Evolutionary conservation across 1,140 invertebrate genomes (phyloP), one percentile per base, ranked within the genome.

Genomic region (Triops cancriformis): DNA sequence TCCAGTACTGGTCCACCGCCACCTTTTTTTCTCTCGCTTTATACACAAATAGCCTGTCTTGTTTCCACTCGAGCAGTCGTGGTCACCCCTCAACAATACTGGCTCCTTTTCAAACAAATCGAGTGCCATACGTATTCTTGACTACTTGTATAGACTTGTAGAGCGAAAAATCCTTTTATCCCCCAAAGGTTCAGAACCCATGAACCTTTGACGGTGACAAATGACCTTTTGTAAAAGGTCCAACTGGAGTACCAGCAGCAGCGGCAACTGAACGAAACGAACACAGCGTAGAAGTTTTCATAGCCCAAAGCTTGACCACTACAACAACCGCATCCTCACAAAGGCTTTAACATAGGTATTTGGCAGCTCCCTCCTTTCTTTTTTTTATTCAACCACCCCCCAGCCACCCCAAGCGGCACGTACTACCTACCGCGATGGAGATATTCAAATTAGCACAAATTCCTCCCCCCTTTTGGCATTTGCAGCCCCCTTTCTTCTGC

Each of bases 1-100:
- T 64, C 23, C 51, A 23, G 14, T 64, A 64, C 18, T 64, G 14
- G 6, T 23, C 14, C 51, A 10, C 14, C 14, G 51, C 51, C 23
- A 23, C 51, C 5, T 9, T 64, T 64, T 18, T 23, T 64, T 23
- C 9, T 64, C 23, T 64, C 23, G 6, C 23, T 23, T 5, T 5
- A 5, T n/a, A 64, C 51, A 64, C 51, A 64, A 23, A 64, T 64
- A 64, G 51, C 51, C 23, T 64, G 14, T 18, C 51, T 64, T 10
- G 51, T 64, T 64, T 64, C 51, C 51, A 64, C 51, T 64, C 51
- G 18, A 64, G 51, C 51, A 64, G 51, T 64, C 51, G 51, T 64
- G 51, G 51, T 64, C 51, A 64, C 5, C n/a, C n/a, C 14, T 23
- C 51, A 64, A 64, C 51, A 64, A 64, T 64, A 64, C 31, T 37